Base-by-base conservation (phyloP, 2,888 invertebrate genomes). In the Drosophila fungiperda region DNA sequence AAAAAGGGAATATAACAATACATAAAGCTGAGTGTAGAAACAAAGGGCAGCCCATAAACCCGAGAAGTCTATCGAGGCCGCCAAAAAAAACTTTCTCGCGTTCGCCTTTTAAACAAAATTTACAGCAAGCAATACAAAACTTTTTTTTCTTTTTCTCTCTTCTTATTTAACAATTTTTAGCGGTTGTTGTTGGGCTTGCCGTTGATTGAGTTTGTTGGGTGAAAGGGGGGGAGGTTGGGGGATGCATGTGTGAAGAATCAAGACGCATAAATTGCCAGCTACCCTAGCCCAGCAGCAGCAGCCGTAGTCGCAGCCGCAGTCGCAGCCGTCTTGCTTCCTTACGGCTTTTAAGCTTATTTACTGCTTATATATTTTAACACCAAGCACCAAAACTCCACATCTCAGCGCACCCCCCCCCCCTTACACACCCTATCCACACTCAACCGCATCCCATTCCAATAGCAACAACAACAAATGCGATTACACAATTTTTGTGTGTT, bases 361-460 rank as follows among this genome's bases (percentile, higher is more conserved):
- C 85, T 89, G 89, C 89, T 85, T 89, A 89, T 87, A 82, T 85
- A 83, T 89, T 81, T 89, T 76, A 87, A 83, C 89, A 79, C 89
- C 73, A 45, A 64, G 35, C 62, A 38, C 42, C 29, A 8, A 26
- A 20, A 45, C 45, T 45, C 45, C 45, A 15, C 8, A 23, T 23
- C 45, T 7, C 8, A 26, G 5, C 29, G 2, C 26, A 26, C 29
- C 29, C 29, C 5, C 23, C 35, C 20, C 29, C 1, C 15, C 4
- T 3, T 15, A 20, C 45, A 2, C 42, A 0, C 54, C 20, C 50
- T 17, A 17, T 26, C 9, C 36, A 49, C 23, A 26, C 35, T 15
- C 36, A 15, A 40, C 5, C n/a, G 9, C 29, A n/a, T 17, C 29
- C 50, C 50, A 50, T n/a, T 50, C 49, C 49, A 26, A 45, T 23